Base-by-base conservation (phyloP, 2,113 vertebrate genomes). In the Petroica traversi region DNA sequence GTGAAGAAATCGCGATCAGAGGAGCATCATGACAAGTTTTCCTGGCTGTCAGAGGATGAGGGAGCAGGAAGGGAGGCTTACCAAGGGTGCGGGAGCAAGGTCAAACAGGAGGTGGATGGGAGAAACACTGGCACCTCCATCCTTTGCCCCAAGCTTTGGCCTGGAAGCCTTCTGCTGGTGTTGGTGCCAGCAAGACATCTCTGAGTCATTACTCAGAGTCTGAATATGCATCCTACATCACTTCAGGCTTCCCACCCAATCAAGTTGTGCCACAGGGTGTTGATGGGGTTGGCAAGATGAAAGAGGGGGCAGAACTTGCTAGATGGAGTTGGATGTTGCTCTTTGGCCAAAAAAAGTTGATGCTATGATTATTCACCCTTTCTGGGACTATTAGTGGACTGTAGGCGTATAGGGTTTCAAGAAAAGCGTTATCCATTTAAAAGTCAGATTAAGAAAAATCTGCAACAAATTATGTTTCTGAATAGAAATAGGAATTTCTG, bases 341-440 rank as follows among this genome's bases (percentile, higher is more conserved):
- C 71, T 92, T 74, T 14, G 85, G 57, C 57, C 85, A 82, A 80
- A 87, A 92, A 89, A 85, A 87, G 24, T 89, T 77, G n/a, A 64
- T 48, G 74, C 64, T 91, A 5, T 82, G 77, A 72, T 95, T 96
- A 89, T 93, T 94, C 77, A 88, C 92, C 74, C 73, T 85, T 91
- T 91, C 43, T 64, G 66, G 81, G 69, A 28, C 51, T 95, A 84
- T 81, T 95, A 94, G 61, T 63, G 31, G 45, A 43, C 29, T 89
- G 71, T 82, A 79, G 88, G 74, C 3, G 3, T 88, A 72, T 4
- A 66, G 28, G 41, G 6, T 82, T 94, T 92, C 25, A 93, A 68
- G 62, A 92, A 90, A 92, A 81, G 14, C 6, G 2, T 61, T 82
- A 83, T 8, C 36, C 12, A 19, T 93, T 91, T 85, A 66, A 85